Conservation (phyloP, 1,140 invertebrate species). For the Apocrypta bakeri region DNA sequence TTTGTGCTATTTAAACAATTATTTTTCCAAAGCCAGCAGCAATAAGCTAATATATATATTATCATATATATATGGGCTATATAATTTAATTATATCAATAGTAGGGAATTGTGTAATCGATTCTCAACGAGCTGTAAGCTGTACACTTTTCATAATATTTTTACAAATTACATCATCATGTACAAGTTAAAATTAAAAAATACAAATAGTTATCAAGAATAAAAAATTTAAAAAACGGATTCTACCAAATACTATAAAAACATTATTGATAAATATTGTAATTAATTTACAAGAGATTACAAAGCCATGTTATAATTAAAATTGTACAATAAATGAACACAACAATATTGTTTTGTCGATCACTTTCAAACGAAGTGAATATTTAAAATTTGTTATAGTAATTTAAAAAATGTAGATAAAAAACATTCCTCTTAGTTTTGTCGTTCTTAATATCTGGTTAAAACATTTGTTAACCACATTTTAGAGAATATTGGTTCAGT, state of each 20-base stretch:
- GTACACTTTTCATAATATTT: slow-evolving; percentile 16
- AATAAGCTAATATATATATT: slow-evolving; percentile 31
- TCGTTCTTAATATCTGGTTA: not conserved
- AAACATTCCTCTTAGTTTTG: not conserved
- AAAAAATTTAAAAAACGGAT: slow-evolving; percentile 22
- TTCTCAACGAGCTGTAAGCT: slow-evolving; percentile 16
- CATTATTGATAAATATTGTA: slow-evolving; percentile 3
- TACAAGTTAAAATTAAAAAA: slow-evolving; percentile 22
- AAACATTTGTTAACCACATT: not conserved
- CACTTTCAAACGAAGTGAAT: not conserved
- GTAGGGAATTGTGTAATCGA: slow-evolving; percentile 31
- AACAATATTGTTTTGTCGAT: not conserved
- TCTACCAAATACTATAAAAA: slow-evolving; percentile 15
- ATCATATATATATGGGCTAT: too few species aligned
- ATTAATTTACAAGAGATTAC: slow-evolving; percentile 46
- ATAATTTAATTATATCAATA: slow-evolving; percentile 9
- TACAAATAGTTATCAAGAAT: slow-evolving; percentile 31
- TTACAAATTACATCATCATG: slow-evolving; percentile 14
- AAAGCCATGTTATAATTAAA: slow-evolving; percentile 38
- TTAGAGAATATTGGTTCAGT: not conserved
- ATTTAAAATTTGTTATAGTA: slow-evolving; percentile 18
- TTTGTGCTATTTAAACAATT: slow-evolving; percentile 37
- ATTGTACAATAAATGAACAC: too few species aligned
- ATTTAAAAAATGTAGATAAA: slow-evolving; percentile 46
- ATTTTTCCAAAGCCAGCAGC: slow-evolving; percentile 21